Conservation (phyloP, 2,888 invertebrate genomes). For the Parelbella ahira region DNA sequence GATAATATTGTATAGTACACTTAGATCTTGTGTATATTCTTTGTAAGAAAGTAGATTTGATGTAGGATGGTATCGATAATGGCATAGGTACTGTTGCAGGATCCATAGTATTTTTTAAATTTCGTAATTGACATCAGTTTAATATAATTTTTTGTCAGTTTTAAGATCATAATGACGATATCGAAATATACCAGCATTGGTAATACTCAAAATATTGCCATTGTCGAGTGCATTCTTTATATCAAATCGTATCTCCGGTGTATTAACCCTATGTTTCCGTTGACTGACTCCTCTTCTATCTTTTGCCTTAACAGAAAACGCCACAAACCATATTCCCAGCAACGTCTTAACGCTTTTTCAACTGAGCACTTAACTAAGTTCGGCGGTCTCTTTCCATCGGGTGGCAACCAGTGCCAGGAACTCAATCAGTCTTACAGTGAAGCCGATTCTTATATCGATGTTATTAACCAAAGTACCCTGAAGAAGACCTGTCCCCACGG, state of each 20-base stretch:
- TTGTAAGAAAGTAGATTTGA: too few relatives aligned
- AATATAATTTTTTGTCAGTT: too few relatives aligned
- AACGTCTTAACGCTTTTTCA: conserved; percentile 76
- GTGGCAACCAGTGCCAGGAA: conserved; percentile 72
- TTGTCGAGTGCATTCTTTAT: too few relatives aligned
- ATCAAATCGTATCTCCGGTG: background rate
- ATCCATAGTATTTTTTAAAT: too few relatives aligned
- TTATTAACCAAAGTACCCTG: conserved; percentile 55
- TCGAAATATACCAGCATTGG: too few relatives aligned
- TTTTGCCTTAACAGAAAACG: conserved; percentile 74
- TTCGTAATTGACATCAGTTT: too few relatives aligned
- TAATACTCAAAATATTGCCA: too few relatives aligned
- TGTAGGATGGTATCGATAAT: too few relatives aligned
- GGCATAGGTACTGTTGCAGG: too few relatives aligned
- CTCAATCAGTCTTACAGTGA: conserved; percentile 74
- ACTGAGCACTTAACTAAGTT: conserved; percentile 75
- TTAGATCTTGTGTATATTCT: conserved; percentile 10
- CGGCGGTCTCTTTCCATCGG: conserved; percentile 73
- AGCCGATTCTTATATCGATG: conserved; percentile 71
- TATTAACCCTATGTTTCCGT: conserved; percentile 25
- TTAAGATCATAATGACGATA: too few relatives aligned
- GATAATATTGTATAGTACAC: conserved; percentile 20
- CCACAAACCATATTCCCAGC: conserved; percentile 77
- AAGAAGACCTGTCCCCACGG: conserved; percentile 73
- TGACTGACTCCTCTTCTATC: conserved; percentile 55